Evolutionary conservation across 2,888 invertebrate genomes (phyloP).

Genomic region (Erebia aethiops): DNA sequence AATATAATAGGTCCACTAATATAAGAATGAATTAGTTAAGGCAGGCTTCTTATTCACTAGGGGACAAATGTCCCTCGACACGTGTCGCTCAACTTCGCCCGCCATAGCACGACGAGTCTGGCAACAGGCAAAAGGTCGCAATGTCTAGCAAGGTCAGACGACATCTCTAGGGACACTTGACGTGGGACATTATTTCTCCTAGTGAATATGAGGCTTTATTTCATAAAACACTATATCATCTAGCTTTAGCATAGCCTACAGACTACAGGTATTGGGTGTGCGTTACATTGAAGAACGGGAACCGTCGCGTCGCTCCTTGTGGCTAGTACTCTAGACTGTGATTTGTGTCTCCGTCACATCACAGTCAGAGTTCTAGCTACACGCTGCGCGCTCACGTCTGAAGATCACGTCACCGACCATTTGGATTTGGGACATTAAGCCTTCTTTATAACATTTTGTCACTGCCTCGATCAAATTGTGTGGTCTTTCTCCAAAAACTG

Average conservation of each 20-base stretch:
- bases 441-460: constrained; percentile 12
- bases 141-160: no score
- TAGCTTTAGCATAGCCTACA: constrained; percentile 20
- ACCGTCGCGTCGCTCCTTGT: constrained; percentile 55
- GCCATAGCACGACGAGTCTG: no score
- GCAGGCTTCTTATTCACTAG: no score
- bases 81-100: no score
- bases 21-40: no score
- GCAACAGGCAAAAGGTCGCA: no score
- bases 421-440: constrained; percentile 22
- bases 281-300: constrained; percentile 15
- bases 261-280: constrained; percentile 20
- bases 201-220: no score
- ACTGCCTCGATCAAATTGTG: not conserved
- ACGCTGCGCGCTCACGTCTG: constrained; percentile 66
- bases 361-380: constrained; percentile 98
- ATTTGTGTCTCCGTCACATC: constrained; percentile 92
- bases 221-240: not conserved
- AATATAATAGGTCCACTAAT: no score
- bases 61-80: no score
- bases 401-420: constrained; percentile 24
- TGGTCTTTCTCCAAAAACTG: constrained; percentile 9
- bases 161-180: no score
- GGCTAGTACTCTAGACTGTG: constrained; percentile 91
- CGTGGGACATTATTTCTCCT: no score